phyloP scores from a whole-genome alignment of 64 coral and sea anemone species.

The Dendrophyllia cribrosa region DNA sequence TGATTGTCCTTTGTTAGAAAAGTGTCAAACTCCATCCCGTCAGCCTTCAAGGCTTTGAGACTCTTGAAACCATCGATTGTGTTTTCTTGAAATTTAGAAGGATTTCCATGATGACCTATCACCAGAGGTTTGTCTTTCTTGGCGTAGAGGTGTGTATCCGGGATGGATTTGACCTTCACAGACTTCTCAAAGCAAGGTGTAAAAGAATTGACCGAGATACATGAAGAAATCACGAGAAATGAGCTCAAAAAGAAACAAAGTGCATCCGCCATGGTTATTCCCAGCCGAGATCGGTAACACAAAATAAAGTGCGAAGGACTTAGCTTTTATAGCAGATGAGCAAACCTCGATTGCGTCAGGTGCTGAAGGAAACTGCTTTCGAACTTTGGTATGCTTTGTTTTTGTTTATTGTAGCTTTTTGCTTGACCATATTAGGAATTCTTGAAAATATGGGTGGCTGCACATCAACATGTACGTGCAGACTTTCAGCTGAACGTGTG shows the following conservation, averaged over 20 bases:
- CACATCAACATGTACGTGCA: no score
- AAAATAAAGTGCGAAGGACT: no score
- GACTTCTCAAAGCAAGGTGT: neutral
- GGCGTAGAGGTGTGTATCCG: slow-evolving; percentile 68
- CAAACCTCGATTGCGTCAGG: no score
- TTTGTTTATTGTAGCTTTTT: no score
- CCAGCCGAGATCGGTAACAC: no score
- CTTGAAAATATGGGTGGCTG: no score
- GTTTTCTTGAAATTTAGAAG: slow-evolving; percentile 86
- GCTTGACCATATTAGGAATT: no score
- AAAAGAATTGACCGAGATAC: neutral
- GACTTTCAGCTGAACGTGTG: no score
- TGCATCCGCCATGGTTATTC: no score
- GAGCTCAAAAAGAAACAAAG: neutral
- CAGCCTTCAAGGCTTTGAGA: slow-evolving; percentile 72
- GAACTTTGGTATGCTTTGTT: no score
- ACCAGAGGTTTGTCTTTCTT: slow-evolving; percentile 81
- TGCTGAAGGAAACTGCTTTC: no score
- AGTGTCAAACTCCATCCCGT: slow-evolving; percentile 93
- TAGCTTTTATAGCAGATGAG: no score
- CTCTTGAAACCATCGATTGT: slow-evolving; percentile 90
- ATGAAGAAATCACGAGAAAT: neutral
- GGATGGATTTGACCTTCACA: slow-evolving; percentile 33
- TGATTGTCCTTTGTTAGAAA: slow-evolving; percentile 86
- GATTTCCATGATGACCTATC: slow-evolving; percentile 95